Evolutionary conservation across 2,113 vertebrate species (phyloP).

Genomic region (Scortum barcoo): DNA sequence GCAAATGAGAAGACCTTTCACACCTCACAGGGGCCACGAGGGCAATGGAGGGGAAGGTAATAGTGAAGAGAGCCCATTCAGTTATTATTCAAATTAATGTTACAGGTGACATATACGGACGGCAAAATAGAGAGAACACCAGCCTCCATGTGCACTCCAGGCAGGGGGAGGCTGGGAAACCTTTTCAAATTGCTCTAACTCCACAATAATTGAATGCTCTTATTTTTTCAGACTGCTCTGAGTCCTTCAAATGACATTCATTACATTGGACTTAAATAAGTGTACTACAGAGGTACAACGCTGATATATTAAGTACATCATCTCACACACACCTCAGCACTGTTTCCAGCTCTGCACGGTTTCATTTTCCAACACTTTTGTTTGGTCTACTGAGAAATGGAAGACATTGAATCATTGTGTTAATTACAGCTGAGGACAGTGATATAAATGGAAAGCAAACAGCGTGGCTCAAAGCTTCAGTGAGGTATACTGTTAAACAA

Average conservation of each 20-base stretch:
- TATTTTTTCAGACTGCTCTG: conserved; percentile 2
- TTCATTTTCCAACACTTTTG: conserved; percentile 38
- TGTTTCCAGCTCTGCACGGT: conserved; percentile 24
- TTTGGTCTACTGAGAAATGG: conserved; percentile 46
- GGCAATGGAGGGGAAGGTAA: conserved; percentile 41
- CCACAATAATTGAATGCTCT: conserved; percentile 43
- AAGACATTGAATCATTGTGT: conserved; percentile 54
- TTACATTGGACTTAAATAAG: conserved; percentile 45
- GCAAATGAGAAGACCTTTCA: conserved; percentile 54
- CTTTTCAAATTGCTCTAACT: conserved; percentile 50
- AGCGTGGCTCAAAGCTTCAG: conserved; percentile 16
- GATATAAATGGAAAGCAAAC: conserved; percentile 53
- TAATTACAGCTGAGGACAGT: conserved; percentile 55
- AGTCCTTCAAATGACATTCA: conserved; percentile 63
- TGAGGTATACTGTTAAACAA: conserved; percentile 34
- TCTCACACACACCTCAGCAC: conserved; percentile 14
- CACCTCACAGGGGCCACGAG: conserved; percentile 31
- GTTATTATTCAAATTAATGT: conserved; percentile 71
- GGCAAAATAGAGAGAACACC: conserved; percentile 26
- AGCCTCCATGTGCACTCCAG: conserved; percentile 9
- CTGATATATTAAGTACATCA: conserved; percentile 47
- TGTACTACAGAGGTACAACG: conserved; percentile 7
- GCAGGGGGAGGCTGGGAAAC: conserved; percentile 15
- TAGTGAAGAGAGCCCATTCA: conserved; percentile 21
- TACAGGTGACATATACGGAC: conserved; percentile 67